These are phyloP conservation scores for Paradoxurus hermaphroditus DNA, from an alignment of 2,113 vertebrate genomes.

Conservation along the genomic window DNA sequence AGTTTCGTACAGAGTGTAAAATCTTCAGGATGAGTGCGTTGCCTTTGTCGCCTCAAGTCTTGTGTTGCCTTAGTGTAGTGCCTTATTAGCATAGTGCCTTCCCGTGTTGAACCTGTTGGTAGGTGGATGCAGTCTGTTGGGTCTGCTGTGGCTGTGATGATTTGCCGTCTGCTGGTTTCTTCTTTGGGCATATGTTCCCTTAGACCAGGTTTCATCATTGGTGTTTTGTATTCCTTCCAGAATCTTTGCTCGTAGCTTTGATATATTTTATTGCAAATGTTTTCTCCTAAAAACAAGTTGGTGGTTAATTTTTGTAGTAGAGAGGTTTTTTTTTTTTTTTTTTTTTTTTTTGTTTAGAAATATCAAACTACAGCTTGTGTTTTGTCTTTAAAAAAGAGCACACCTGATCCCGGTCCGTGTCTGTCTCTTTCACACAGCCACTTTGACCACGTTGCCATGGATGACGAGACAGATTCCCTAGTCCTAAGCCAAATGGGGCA, in stretches of 20 bases:
- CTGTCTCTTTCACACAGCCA: background rate
- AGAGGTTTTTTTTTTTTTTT: background rate
- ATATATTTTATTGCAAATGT: conserved; percentile 26
- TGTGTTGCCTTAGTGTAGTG: background rate
- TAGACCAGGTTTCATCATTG: background rate
- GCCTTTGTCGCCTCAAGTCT: background rate
- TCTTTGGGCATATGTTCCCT: background rate
- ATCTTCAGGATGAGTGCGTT: background rate
- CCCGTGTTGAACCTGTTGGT: background rate
- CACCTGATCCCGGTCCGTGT: conserved; percentile 32
- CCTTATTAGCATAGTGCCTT: background rate
- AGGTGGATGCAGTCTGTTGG: background rate
- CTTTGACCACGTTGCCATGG: conserved; percentile 10
- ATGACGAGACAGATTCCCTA: background rate
- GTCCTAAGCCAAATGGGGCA: background rate
- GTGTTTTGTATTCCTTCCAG: conserved; percentile 42
- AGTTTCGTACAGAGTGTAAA: conserved; percentile 60
- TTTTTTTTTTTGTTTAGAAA: conserved; percentile 30
- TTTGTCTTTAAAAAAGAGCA: conserved; percentile 54
- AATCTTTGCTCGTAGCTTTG: background rate
- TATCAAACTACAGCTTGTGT: conserved; percentile 51
- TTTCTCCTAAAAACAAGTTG: conserved; percentile 25
- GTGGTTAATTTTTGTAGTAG: conserved; percentile 46
- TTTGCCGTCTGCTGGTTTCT: background rate
- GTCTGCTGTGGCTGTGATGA: background rate